Evolutionary conservation across 2,797 vertebrate species (phyloP).

Genomic region (Sus cebifrons): DNA sequence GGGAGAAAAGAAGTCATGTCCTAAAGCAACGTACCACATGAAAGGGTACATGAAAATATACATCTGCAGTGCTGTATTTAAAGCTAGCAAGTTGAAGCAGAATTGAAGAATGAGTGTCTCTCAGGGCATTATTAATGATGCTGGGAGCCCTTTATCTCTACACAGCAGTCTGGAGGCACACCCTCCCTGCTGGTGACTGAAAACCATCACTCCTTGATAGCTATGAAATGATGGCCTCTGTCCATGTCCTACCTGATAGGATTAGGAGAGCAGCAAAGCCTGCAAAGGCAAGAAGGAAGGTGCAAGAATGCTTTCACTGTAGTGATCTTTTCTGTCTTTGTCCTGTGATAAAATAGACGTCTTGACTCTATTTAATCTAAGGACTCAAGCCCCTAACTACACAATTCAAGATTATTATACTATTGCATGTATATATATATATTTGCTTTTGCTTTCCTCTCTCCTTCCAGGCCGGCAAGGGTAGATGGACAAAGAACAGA

Average conservation of each 20-base stretch:
- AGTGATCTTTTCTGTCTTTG: not conserved
- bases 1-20: conserved; percentile 24
- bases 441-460: not conserved
- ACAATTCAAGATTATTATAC: not conserved
- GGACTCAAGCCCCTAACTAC: not conserved
- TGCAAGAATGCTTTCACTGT: not conserved
- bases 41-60: conserved; percentile 62
- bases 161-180: not conserved
- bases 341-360: conserved; percentile 4
- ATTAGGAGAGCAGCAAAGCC: not conserved
- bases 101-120: not conserved
- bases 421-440: not conserved
- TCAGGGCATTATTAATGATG: conserved; percentile 21
- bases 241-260: not conserved
- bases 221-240: not conserved
- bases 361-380: not conserved
- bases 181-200: not conserved
- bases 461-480: not conserved
- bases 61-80: not conserved
- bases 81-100: not conserved
- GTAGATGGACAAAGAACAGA: not conserved
- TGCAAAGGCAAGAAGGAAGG: not conserved
- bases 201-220: not conserved
- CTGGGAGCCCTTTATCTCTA: not conserved
- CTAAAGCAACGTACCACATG: conserved; percentile 60